Evolutionary conservation across 2,888 invertebrate species (phyloP), one percentile per base, ranked within the genome.

Genomic region (Pollenia labialis): DNA sequence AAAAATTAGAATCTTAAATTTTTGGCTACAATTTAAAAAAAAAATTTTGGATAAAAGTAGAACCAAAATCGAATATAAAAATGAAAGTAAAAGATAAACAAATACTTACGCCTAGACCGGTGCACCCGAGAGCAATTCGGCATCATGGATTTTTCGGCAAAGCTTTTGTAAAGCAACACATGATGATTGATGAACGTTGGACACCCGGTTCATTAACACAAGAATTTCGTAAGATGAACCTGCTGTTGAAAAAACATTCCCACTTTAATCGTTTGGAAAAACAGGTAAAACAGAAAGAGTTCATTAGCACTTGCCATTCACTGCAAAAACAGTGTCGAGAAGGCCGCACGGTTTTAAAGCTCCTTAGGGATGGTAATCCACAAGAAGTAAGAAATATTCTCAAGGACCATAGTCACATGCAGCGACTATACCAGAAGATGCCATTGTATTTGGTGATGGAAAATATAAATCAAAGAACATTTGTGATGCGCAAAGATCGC

Each of bases 121-220:
- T 91, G 66, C 90, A 90, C 88, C 91, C 92, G 0, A 89, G 88
- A 0, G 86, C 91, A 2, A 80, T 91, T 23, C 87, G 88, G 9
- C 90, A 90, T 52, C 93, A 93, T 89, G 92, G 92, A 2, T 89
- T 93, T 46, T 92, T 93, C 23, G 93, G 93, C 40, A 89, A 89
- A 71, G 88, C 90, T 16, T 92, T 79, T 88, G 91, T 92, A 18
- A 90, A 90, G 11, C 90, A 91, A 68, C 93, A 93, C 81, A 89
- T 92, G 88, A 90, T 93, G 90, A 85, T 91, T 12, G 93, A 93
- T 81, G 89, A 91, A 1, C 90, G 90, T 2, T 93, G 93, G 93
- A 90, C 92, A 0, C 91, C 92, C 16, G 90, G 88, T 48, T 90
- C 91, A 1, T 75, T 92, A 71, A 91, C 90, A 4, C 90, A 90